A percentile compares a stretch with the other conserved stretches of the same genome.
Conservation (phyloP, 2,888 invertebrate species). For the Ormyrus nitidulus region DNA sequence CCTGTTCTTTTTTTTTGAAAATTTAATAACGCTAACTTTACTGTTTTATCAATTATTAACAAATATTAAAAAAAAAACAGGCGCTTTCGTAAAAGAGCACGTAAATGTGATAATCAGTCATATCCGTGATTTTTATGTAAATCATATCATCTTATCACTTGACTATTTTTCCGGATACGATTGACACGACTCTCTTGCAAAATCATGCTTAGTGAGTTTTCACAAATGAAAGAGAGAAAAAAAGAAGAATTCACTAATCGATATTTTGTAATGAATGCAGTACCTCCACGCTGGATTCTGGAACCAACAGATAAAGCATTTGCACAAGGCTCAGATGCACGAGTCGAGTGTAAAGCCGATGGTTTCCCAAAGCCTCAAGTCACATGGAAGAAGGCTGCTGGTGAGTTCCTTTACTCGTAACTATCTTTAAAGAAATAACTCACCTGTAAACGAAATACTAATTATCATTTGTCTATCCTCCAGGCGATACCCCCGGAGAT, state of each 20-base stretch:
- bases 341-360: constrained; percentile 96
- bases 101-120: background rate
- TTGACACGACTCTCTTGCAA: constrained; percentile 35
- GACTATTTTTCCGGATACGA: constrained; percentile 20
- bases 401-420: constrained; percentile 76
- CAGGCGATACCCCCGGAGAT: constrained; percentile 93
- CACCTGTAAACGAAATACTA: background rate
- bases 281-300: constrained; percentile 96
- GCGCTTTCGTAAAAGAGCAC: too few species aligned
- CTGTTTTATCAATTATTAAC: too few species aligned
- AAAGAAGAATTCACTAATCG: constrained; percentile 20
- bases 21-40: too few species aligned
- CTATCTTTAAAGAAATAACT: background rate
- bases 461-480: constrained; percentile 56
- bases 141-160: too few species aligned
- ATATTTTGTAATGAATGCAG: constrained; percentile 77
- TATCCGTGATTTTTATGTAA: background rate
- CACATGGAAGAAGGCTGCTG: constrained; percentile 96
- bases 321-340: constrained; percentile 94
- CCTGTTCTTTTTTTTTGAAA: constrained; percentile 10
- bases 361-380: constrained; percentile 96
- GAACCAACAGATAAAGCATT: constrained; percentile 97
- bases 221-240: background rate
- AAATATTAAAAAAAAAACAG: too few species aligned
- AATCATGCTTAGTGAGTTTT: constrained; percentile 25